A percentile compares a stretch with the other conserved stretches of the same genome.
Conservation (phyloP, 1,140 invertebrate species). For the Drosophila nasuta region DNA sequence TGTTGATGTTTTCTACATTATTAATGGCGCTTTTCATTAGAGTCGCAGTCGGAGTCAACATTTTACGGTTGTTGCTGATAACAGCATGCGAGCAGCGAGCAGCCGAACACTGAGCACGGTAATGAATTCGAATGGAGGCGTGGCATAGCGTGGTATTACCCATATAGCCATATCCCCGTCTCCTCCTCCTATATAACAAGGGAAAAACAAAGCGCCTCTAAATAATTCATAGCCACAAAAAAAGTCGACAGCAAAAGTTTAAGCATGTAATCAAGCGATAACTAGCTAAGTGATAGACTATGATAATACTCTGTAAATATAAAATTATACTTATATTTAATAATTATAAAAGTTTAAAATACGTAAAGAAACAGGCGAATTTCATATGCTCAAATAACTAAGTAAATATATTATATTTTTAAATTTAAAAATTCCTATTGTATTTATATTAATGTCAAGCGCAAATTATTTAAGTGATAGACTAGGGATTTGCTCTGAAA, state of each 20-base stretch:
- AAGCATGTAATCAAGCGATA: slow-evolving; percentile 11
- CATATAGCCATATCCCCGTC: background rate
- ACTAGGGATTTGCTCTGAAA: too few relatives aligned
- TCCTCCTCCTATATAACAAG: background rate
- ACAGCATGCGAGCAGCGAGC: slow-evolving; percentile 26
- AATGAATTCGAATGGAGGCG: slow-evolving; percentile 39
- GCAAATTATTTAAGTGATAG: too few relatives aligned
- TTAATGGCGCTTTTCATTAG: slow-evolving; percentile 82
- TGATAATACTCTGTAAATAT: slow-evolving; percentile 1
- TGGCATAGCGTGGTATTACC: slow-evolving; percentile 1
- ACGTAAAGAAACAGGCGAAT: too few relatives aligned
- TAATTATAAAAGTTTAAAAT: too few relatives aligned
- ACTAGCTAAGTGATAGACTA: background rate
- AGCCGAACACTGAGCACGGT: background rate
- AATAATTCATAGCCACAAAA: slow-evolving; percentile 46
- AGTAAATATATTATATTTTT: too few relatives aligned
- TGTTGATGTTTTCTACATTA: slow-evolving; percentile 78
- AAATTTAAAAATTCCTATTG: too few relatives aligned
- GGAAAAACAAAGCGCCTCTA: slow-evolving; percentile 40
- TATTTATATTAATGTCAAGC: too few relatives aligned
- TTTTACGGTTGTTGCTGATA: slow-evolving; percentile 55
- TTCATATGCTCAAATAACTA: too few relatives aligned
- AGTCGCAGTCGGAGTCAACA: slow-evolving; percentile 62
- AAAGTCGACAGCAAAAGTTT: slow-evolving; percentile 35
- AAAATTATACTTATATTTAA: too few relatives aligned